Conservation (phyloP, 23 tunicate genomes). For the Styela clava region DNA sequence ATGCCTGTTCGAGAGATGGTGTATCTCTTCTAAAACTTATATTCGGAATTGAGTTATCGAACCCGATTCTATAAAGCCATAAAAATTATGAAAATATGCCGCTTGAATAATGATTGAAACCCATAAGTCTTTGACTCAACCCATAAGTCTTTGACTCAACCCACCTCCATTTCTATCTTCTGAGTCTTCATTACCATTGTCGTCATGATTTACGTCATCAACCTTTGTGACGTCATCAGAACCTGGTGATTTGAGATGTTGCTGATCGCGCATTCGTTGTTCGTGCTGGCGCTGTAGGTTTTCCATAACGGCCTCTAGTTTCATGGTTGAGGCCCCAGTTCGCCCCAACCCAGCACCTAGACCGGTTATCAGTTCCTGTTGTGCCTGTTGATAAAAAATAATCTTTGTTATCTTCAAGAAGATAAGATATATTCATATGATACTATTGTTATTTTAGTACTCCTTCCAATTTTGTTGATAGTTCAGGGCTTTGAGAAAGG, state of each 20-base stretch:
- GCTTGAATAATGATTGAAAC: too few relatives aligned
- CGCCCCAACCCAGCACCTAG: slow-evolving; percentile 56
- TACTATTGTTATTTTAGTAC: too few relatives aligned
- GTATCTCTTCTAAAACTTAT: too few relatives aligned
- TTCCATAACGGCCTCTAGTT: slow-evolving; percentile 95
- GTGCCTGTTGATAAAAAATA: slow-evolving; percentile 52
- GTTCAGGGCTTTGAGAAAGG: too few relatives aligned
- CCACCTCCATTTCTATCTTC: slow-evolving; percentile 18
- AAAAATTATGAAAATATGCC: too few relatives aligned
- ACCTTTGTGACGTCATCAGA: slow-evolving; percentile 32
- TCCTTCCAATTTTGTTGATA: too few relatives aligned
- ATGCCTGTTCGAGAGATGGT: too few relatives aligned
- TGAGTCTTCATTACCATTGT: slow-evolving; percentile 9
- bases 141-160: not conserved
- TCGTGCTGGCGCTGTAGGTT: slow-evolving; percentile 78
- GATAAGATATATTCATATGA: too few relatives aligned
- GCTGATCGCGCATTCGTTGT: slow-evolving; percentile 45
- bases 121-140: too few relatives aligned
- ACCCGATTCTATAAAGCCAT: too few relatives aligned
- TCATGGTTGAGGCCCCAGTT: slow-evolving; percentile 47
- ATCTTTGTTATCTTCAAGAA: too few relatives aligned
- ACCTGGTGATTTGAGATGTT: slow-evolving; percentile 27
- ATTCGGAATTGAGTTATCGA: too few relatives aligned
- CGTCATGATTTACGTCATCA: slow-evolving; percentile 50
- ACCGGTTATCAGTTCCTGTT: slow-evolving; percentile 66